Conservation (phyloP, 2,113 vertebrate genomes). For the Peromyscus leucopus region DNA sequence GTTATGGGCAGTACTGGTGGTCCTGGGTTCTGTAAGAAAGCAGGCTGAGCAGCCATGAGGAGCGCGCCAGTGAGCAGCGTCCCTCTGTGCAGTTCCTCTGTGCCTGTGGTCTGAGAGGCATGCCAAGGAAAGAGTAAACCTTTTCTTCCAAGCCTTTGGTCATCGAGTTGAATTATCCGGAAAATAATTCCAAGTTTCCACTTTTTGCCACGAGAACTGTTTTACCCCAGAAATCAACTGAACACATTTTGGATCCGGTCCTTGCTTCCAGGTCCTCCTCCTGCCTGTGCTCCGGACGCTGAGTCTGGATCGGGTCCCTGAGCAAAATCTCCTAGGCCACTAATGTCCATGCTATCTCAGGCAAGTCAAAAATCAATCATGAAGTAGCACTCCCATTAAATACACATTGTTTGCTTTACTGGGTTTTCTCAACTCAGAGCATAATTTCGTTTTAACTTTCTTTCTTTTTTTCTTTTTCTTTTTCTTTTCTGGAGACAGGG, state of each 20-base stretch:
- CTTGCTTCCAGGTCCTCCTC: not conserved
- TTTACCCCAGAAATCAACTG: not conserved
- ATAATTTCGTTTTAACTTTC: not conserved
- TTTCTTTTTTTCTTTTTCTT: not conserved
- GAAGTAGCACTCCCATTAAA: not conserved
- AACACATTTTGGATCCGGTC: not conserved
- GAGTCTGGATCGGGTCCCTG: not conserved
- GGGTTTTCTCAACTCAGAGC: not conserved
- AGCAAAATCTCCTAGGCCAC: not conserved
- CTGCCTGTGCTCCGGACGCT: not conserved
- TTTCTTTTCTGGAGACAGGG: not conserved
- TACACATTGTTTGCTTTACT: not conserved
- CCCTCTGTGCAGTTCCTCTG: not conserved
- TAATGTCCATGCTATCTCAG: not conserved
- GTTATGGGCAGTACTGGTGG: not conserved
- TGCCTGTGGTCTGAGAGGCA: not conserved
- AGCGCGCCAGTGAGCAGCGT: not conserved
- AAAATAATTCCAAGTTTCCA: slow-evolving; percentile 1
- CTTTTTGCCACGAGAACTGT: not conserved
- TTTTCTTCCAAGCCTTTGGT: not conserved
- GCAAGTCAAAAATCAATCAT: not conserved
- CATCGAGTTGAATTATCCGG: not conserved
- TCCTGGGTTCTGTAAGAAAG: not conserved
- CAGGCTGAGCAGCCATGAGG: not conserved
- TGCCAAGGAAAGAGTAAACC: not conserved